Conservation (phyloP, 2,797 vertebrate genomes). For the Euthynnus affinis region DNA sequence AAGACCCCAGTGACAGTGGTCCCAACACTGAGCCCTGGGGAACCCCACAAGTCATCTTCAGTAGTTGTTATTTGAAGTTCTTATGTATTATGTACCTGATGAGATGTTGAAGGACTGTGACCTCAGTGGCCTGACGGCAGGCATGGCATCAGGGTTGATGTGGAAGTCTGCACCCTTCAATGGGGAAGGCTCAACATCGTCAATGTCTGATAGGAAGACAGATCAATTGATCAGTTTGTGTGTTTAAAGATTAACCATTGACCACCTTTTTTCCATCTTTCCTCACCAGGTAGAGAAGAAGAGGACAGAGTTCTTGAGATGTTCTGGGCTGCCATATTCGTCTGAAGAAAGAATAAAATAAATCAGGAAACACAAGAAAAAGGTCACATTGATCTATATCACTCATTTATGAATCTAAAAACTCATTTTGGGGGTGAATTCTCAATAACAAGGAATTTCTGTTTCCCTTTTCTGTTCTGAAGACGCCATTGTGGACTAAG, state of each 20-base stretch:
- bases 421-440: too few relatives aligned
- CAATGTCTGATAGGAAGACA: conserved; percentile 76
- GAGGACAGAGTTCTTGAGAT: conserved; percentile 52
- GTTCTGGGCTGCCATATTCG: background rate
- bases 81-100: too few relatives aligned
- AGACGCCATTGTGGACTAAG: too few relatives aligned
- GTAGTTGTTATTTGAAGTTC: too few relatives aligned
- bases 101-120: conserved; percentile 74
- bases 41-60: too few relatives aligned
- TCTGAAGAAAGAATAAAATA: background rate
- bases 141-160: conserved; percentile 64
- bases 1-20: too few relatives aligned
- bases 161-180: conserved; percentile 67
- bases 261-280: background rate
- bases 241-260: too few relatives aligned
- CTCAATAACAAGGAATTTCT: too few relatives aligned
- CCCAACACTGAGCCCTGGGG: too few relatives aligned
- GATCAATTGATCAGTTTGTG: background rate
- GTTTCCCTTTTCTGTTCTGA: too few relatives aligned
- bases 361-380: too few relatives aligned
- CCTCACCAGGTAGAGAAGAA: conserved; percentile 67
- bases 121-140: conserved; percentile 59
- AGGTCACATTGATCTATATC: background rate
- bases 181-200: conserved; percentile 63
- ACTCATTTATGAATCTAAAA: too few relatives aligned